Evolutionary conservation across 2,113 vertebrate genomes (phyloP).

Genomic region (Phaethornis superciliosus): DNA sequence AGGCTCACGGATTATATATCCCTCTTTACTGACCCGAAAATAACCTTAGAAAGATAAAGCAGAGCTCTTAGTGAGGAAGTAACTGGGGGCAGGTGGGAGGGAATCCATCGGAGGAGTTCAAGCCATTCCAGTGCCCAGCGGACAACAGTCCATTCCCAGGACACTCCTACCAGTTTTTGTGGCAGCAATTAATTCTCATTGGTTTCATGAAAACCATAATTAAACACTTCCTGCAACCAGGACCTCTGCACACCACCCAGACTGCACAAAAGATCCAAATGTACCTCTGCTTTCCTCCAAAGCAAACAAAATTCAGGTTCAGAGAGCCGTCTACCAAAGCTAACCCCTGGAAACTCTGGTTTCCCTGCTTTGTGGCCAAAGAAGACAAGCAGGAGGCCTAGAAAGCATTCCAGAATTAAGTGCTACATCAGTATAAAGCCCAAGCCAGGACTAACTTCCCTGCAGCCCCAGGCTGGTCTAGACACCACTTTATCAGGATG

Average conservation of each 20-base stretch:
- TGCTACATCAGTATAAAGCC: neutral
- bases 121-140: neutral
- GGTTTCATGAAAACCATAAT: neutral
- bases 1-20: conserved; percentile 49
- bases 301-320: neutral
- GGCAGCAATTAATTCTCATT: neutral
- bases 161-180: neutral
- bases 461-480: neutral
- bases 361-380: neutral
- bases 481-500: neutral
- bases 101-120: neutral
- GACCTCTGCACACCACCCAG: neutral
- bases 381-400: neutral
- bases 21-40: conserved; percentile 50
- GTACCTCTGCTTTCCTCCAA: neutral
- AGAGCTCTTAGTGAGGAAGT: neutral
- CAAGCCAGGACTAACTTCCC: neutral
- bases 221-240: neutral
- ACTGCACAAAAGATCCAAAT: neutral
- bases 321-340: neutral
- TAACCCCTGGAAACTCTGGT: neutral
- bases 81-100: neutral
- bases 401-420: neutral
- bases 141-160: neutral
- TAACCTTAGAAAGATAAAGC: conserved; percentile 22